Evolutionary conservation across 2,113 vertebrate species (phyloP), one percentile per base, ranked within the genome.

Genomic region (Hippolais icterina): DNA sequence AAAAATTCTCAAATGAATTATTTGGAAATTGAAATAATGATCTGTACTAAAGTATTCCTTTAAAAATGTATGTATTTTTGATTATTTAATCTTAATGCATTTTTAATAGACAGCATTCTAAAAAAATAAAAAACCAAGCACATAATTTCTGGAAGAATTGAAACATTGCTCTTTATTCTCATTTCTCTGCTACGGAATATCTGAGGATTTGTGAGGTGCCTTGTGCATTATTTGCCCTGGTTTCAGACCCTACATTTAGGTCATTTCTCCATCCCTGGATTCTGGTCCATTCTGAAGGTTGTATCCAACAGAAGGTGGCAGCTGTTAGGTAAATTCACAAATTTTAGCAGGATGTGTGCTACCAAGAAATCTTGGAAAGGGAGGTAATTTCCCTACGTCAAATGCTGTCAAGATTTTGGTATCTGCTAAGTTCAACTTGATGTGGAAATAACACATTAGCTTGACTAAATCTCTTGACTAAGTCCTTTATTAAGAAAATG

Each of bases 1-100:
- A 93, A 92, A 86, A 89, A 35, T 89, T 95, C 89, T 96, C 90
- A 72, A 86, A 91, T 75, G 33, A 90, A 84, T 81, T 94, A 70
- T 71, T 90, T 61, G 93, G 87, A 88, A 93, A 91, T 81, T 44
- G 64, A 90, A 97, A 87, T 93, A 76, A 84, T 90, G 46, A 77
- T 71, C 64, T 94, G 16, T 80, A 66, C 72, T 83, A n/a, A 86
- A 89, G 29, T 63, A 71, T 74, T 88, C 22, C 41, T 96, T 94
- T 83, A 39, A 57, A 90, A 95, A 93, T 93, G 12, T 70, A 94
- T 91, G 44, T 68, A 13, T 91, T 71, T 91, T 31, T 74, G 66
- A 79, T 95, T 93, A 86, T n/a, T 75, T 82, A 91, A 75, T 74
- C 82, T 78, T 57, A 87, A 85, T 87, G 29, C 60, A 53, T 75